Base-by-base conservation (phyloP, 1,140 invertebrate genomes). In the Augochlora pura region DNA sequence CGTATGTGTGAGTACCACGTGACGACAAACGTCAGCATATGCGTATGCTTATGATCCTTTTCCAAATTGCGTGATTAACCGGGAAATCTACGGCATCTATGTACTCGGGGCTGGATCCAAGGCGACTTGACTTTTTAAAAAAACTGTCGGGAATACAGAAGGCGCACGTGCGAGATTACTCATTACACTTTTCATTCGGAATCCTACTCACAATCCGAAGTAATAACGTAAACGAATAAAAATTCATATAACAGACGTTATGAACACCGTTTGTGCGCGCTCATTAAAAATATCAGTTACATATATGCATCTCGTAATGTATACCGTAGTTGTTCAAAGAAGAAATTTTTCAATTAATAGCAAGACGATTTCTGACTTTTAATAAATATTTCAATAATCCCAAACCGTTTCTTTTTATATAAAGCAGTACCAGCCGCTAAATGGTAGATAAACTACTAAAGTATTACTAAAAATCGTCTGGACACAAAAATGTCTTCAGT, bases 131-230 rank as follows among this genome's bases (percentile, higher is more conserved):
- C 76, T 86, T 88, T 91, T 91, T 91, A 90, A 91, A 91, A 91
- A 91, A 90, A 91, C 90, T 91, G 90, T 90, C 89, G 88, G 89
- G 85, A 91, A 91, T 91, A 91, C 86, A 91, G 89, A 91, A 91
- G 87, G 88, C 89, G 88, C 88, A 91, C 87, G 88, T 90, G 87
- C 87, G 88, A 89, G 87, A 90, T 91, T 91, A 91, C 85, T 84
- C 62, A 71, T 87, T 78, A 82, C 52, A 63, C 64, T 80, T 73
- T 82, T 59, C 27, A 54, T 70, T 81, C 39, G 71, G 32, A 77
- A 80, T 84, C 78, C 84, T 86, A 87, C 49, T 84, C 67, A 80
- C 71, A 79, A 79, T 78, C 72, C 79, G 77, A 86, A 70, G 78
- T 52, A 85, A 71, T 60, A 81, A 78, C 63, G 73, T 80, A 86